Evolutionary conservation across 2,113 vertebrate species (phyloP).

Genomic region (Saguinus midas): DNA sequence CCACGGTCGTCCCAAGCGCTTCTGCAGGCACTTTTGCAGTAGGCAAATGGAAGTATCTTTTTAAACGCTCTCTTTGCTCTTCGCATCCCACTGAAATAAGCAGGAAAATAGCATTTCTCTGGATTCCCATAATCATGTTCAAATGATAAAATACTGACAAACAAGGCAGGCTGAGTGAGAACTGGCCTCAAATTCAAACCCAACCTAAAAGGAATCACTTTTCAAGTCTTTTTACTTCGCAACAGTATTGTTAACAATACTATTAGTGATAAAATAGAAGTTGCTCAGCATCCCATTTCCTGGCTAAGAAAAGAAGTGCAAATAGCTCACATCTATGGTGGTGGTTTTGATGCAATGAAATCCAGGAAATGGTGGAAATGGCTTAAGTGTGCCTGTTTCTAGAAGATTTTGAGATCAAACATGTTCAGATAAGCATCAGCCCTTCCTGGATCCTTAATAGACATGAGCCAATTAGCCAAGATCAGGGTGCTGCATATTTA

Average conservation of each 20-base stretch:
- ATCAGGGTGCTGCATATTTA: constrained; percentile 30
- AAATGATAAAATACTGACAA: not conserved
- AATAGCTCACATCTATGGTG: not conserved
- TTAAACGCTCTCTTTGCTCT: not conserved
- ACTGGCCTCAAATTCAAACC: not conserved
- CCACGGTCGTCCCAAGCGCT: not conserved
- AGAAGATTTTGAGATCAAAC: constrained; percentile 74
- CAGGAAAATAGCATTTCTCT: not conserved
- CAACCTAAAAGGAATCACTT: constrained; percentile 10
- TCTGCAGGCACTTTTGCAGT: not conserved
- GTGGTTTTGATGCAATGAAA: constrained; percentile 12
- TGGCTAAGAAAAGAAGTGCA: constrained; percentile 60
- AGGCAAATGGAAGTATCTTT: not conserved
- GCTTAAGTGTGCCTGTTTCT: constrained; percentile 53
- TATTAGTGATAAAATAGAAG: constrained; percentile 27
- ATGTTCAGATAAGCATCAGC: constrained; percentile 65
- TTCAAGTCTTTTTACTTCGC: constrained; percentile 44
- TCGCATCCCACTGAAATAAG: not conserved
- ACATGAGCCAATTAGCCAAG: constrained; percentile 46
- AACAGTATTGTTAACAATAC: constrained; percentile 4
- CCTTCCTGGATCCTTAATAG: constrained; percentile 54
- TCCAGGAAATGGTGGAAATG: constrained; percentile 71
- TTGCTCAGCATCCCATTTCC: constrained; percentile 21
- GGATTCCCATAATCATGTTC: not conserved
- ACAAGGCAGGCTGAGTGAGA: not conserved